Base-by-base conservation (phyloP, 2,888 invertebrate species). In the Melanostoma mellinum region DNA sequence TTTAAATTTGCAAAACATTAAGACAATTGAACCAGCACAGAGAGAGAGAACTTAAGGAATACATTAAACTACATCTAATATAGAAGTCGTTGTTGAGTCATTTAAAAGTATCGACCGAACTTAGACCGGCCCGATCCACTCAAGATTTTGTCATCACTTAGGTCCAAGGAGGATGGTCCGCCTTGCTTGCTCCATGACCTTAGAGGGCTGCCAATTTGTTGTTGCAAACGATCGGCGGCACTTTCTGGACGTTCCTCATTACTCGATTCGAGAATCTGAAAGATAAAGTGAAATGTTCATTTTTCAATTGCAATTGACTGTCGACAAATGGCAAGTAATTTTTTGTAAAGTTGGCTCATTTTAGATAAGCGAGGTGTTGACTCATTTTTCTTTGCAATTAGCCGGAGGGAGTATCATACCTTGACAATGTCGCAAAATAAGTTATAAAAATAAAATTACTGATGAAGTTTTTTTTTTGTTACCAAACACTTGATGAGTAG, bases 251-350 rank as follows among this genome's bases (percentile, higher is more conserved):
- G 89, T 71, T 90, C 90, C 86, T 91, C 90, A 86, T 89, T 90
- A 88, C 91, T 91, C 42, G 90, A 91, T 86, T 91, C 90, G 86
- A 91, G 89, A 86, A 91, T 91, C 91, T 91, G 87, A 85, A 88
- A 88, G 82, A 53, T 38, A 86, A 33, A 77, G 20, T 36, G 6
- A 60, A 68, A 40, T 10, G 35, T 10, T 20, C 40, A 60, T 36
- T 4, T 9, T 10, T n/a, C 6, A 8, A 36, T 36, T 36, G 9
- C 10, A n/a, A n/a, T n/a, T n/a, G n/a, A n/a, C n/a, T n/a, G n/a
- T n/a, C n/a, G n/a, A n/a, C n/a, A 36, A 55, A 55, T 20, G 53
- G 53, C 5, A 55, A 36, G 36, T 3, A 46, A 61, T 20, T 61
- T 46, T 8, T 35, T 8, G 6, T 1, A 30, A 36, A 42, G 50